These are phyloP conservation scores for Aulostomus chinensis DNA, from an alignment of 2,797 vertebrate species.

Conservation along the genomic window DNA sequence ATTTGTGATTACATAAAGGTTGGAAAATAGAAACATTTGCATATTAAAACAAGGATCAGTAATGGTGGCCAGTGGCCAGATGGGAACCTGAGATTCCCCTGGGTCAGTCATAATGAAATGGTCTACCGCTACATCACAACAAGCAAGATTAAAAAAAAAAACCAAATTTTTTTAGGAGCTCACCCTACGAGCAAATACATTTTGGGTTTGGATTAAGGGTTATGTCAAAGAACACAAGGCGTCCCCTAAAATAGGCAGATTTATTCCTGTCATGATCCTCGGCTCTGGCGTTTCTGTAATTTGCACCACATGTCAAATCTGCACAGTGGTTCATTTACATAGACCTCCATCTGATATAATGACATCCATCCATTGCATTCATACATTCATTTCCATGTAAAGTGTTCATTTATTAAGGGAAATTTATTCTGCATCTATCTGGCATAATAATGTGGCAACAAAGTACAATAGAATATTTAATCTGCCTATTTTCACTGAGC, in stretches of 20 bases:
- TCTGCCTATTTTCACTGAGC: slow-evolving; percentile 44
- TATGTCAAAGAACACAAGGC: slow-evolving; percentile 48
- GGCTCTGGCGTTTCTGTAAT: slow-evolving; percentile 64
- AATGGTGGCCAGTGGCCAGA: slow-evolving; percentile 75
- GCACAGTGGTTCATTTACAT: slow-evolving; percentile 77
- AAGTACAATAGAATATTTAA: slow-evolving; percentile 73
- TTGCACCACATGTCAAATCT: slow-evolving; percentile 73
- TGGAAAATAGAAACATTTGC: slow-evolving; percentile 67
- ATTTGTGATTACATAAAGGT: slow-evolving; percentile 66
- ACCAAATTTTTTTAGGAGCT: slow-evolving; percentile 43
- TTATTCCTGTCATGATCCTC: slow-evolving; percentile 75
- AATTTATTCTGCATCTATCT: slow-evolving; percentile 77
- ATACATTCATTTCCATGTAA: slow-evolving; percentile 80
- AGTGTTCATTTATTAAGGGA: slow-evolving; percentile 77
- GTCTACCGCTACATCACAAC: slow-evolving; percentile 45
- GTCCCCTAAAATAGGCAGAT: slow-evolving; percentile 60
- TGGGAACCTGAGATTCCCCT: slow-evolving; percentile 77
- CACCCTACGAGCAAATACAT: slow-evolving; percentile 34
- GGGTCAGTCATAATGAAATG: slow-evolving; percentile 72
- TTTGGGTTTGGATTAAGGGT: slow-evolving; percentile 53
- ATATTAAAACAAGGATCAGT: slow-evolving; percentile 77
- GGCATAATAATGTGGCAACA: slow-evolving; percentile 64
- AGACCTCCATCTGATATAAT: slow-evolving; percentile 77
- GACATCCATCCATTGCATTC: slow-evolving; percentile 75
- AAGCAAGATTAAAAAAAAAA: slow-evolving; percentile 56